Evolutionary conservation across 1,140 invertebrate genomes (phyloP), one percentile per base, ranked within the genome.

Genomic region (Carposina sasakii): DNA sequence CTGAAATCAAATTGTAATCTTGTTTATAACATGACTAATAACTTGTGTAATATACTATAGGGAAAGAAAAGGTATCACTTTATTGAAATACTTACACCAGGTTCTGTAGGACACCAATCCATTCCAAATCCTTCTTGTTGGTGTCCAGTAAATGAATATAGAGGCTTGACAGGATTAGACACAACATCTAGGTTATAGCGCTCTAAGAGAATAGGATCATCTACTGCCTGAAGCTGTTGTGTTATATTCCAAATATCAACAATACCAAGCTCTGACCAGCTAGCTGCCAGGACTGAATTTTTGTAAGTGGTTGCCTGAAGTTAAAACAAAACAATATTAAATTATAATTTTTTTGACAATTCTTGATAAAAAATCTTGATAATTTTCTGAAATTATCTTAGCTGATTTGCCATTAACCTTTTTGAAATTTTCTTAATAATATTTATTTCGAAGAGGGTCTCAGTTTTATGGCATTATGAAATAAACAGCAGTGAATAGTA

Each of bases 191-290:
- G 86, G 59, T 92, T 91, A 61, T 92, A 90, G 60, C 86, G 70
- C 55, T 81, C 86, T 33, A 91, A 85, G 51, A 89, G 57, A 20
- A 85, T 66, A 6, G 89, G 83, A 83, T 93, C 90, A 64, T 97
- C 91, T 0, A 98, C 86, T 10, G 91, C 92, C 71, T 89, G 87
- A 6, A 98, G 58, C 53, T 95, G 92, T 56, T 91, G 87, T 24
- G 90, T 91, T 58, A 99, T 86, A 85, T 98, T 92, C 94, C 95
- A 99, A 36, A 99, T 89, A 67, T 93, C 91, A 3, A 99, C 96
- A 60, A 91, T 90, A 0, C 96, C 96, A 22, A 93, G 78, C 83
- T 99, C 97, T 60, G 96, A 98, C 96, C 96, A 99, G 37, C 91
- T 91, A 23, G 96, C 97, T 34, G 93, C 95, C 56, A 96, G 68